Conservation (phyloP, 2,888 invertebrate genomes). For the Leucoma salicis region DNA sequence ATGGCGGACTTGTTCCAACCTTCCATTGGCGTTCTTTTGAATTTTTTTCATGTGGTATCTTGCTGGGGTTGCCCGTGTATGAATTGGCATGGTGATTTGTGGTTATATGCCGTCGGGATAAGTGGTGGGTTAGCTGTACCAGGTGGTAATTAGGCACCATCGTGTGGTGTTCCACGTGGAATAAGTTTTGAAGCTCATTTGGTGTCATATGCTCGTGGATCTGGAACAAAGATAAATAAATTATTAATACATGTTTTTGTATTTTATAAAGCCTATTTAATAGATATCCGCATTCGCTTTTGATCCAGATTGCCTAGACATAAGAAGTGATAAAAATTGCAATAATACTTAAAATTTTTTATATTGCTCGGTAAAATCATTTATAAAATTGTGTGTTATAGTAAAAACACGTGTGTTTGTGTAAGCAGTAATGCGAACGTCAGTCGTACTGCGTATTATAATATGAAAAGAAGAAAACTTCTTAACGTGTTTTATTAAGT, state of each 20-base stretch:
- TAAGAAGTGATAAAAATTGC: no score
- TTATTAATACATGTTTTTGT: background rate
- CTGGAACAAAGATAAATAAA: conserved; percentile 77
- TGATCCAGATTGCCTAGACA: no score
- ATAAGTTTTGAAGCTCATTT: conserved; percentile 90
- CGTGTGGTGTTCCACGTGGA: conserved; percentile 90
- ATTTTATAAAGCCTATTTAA: no score
- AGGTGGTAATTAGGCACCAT: conserved; percentile 93
- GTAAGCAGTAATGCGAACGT: no score
- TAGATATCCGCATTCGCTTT: no score
- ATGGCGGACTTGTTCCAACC: conserved; percentile 56
- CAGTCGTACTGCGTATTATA: no score
- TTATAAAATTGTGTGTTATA: no score
- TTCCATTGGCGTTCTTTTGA: conserved; percentile 49
- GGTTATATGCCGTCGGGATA: conserved; percentile 68
- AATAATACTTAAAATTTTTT: no score
- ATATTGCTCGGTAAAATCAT: no score
- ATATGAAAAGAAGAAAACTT: no score
- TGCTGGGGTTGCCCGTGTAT: conserved; percentile 43
- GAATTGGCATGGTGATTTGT: conserved; percentile 52
- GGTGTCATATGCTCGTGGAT: conserved; percentile 94
- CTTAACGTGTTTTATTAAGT: no score
- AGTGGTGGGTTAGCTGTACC: conserved; percentile 87
- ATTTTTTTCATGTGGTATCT: conserved; percentile 67
- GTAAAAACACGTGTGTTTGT: no score